Base-by-base conservation (phyloP, 2,797 vertebrate species). In the Threskiornis aethiopicus region DNA sequence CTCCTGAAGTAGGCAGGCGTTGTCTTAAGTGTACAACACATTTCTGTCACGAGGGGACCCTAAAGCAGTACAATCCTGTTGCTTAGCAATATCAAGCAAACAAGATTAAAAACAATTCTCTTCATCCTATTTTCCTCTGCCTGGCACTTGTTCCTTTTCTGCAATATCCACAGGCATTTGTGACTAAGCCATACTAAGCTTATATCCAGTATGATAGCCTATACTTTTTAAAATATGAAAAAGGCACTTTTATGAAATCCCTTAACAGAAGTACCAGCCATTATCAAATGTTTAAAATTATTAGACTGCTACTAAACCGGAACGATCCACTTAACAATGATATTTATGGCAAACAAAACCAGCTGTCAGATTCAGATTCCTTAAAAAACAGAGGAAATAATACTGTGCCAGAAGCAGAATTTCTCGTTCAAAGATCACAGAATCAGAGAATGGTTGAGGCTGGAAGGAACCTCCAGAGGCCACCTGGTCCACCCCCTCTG, bases 71-170 rank as follows among this genome's bases (percentile, higher is more conserved):
- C 69, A 83, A 87, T 82, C 24, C 46, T 69, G 77, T 87, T 94
- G 84, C 81, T 83, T 94, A 81, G 70, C 66, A 82, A 77, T 91
- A 84, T 59, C 55, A 77, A 79, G 33, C 12, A 89, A 96, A 88
- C 72, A 70, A 73, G 64, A 96, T 87, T 62, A 82, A 87, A 93
- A 91, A 5, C 26, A 89, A 47, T 49, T 90, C 6, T 73, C 49
- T 82, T 70, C 20, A 83, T 81, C 67, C 9, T 86, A 18, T 92
- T 90, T 87, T 87, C 37, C 47, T 89, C 58, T 90, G 59, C 37
- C 22, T 20, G 2, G 6, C 24, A 71, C 17, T 88, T 69, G 21
- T 39, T 87, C 29, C n/a, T 75, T 86, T 85, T 58, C 72, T 61
- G 42, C 93, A 89, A 73, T 58, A 93, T 22, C 37, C 61, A 51